Conservation (phyloP, 2,113 vertebrate species). For the Oriolus oriolus region DNA sequence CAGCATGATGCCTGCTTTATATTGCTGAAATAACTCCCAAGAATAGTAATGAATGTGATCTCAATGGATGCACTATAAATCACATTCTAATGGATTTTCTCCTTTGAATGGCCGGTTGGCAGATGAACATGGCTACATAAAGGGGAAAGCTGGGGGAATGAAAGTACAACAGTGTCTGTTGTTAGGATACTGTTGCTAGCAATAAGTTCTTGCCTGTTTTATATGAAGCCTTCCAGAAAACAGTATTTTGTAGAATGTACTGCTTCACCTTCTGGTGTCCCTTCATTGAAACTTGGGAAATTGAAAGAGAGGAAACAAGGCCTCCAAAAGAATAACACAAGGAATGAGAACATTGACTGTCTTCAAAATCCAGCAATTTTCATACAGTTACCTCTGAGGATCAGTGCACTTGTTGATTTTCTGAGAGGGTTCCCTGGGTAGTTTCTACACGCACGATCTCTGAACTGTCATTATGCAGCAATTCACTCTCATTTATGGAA, state of each 20-base stretch:
- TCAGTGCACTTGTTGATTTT: neutral
- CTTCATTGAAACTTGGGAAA: neutral
- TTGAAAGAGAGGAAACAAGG: neutral
- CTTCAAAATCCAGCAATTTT: neutral
- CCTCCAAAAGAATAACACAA: neutral
- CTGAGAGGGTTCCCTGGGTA: neutral
- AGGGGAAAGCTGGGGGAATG: neutral
- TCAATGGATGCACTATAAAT: neutral
- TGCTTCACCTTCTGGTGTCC: neutral
- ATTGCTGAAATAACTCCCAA: neutral
- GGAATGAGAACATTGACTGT: neutral
- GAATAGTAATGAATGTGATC: neutral
- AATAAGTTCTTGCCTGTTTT: neutral
- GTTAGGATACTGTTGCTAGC: neutral
- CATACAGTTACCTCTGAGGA: neutral
- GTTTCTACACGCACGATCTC: neutral
- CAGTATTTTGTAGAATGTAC: neutral
- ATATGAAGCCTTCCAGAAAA: neutral
- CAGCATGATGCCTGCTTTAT: neutral
- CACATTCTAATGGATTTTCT: constrained; percentile 1
- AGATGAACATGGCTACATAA: neutral
- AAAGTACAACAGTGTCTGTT: neutral
- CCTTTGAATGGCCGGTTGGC: neutral
- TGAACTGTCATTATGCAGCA: neutral
- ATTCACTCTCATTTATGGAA: neutral